Base-by-base conservation (phyloP, 2,797 vertebrate species). In the Parauchenoglanis ngamensis region DNA sequence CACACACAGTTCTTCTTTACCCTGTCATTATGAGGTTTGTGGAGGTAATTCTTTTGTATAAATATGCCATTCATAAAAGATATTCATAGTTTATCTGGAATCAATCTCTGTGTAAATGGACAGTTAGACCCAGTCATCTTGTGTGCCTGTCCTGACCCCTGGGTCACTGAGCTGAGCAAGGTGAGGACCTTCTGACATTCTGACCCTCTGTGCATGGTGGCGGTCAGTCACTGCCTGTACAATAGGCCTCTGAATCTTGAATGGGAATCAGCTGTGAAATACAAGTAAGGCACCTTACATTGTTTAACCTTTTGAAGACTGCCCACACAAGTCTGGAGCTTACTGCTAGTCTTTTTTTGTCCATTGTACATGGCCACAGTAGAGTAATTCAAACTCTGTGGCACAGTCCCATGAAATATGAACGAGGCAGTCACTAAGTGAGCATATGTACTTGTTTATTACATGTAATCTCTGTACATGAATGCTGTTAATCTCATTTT, bases 351-450 rank as follows among this genome's bases (percentile, higher is more conserved):
- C 88, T 88, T 93, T 93, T 94, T 67, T 76, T 54, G 57, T 77
- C 63, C 54, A 86, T 77, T 88, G 91, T 93, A 89, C 86, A 52
- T 15, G 54, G 82, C 78, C 82, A 73, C 90, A 91, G 90, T 94
- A 86, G 90, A 90, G 93, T 92, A 94, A 95, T 91, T 92, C 88
- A 88, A 94, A 80, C 88, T 85, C 68, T 63, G 35, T n/a, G 68
- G 70, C 89, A 90, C 90, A 88, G 75, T 76, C 68, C 70, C 11
- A 63, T 87, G 83, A 86, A 89, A 88, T 87, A 67, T 63, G 90
- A 90, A 67, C 1, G 44, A 87, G 84, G 72, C 49, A 15, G 23
- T 79, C 72, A 78, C 2, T 81, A 68, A 25, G 23, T 76, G 65
- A 75, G 54, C 70, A 57, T 73, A 73, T 75, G 7, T 85, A 28